Percentiles rank a stretch among this genome's conserved stretches.
Conservation (phyloP, 2,888 invertebrate species). For the Troides helena region DNA sequence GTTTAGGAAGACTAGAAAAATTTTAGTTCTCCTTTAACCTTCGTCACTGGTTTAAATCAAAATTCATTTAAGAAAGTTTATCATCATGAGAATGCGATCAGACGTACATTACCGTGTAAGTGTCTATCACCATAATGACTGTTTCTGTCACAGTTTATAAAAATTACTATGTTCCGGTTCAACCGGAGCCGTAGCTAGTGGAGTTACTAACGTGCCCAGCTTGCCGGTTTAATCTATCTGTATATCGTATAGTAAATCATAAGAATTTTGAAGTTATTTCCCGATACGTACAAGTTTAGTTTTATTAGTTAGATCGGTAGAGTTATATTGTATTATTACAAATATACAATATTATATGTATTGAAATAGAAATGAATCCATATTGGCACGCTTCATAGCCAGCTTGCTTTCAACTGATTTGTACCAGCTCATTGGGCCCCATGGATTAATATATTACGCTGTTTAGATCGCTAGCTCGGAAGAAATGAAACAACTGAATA, state of each 20-base stretch:
- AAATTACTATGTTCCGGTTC: neutral
- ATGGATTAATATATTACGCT: slow-evolving; percentile 20
- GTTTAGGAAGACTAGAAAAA: neutral
- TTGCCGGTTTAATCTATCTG: neutral
- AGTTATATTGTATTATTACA: neutral
- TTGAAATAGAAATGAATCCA: slow-evolving; percentile 12
- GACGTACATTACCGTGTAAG: too few species aligned
- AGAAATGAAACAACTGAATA: slow-evolving; percentile 11
- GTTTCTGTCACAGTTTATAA: neutral
- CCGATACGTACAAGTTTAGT: neutral
- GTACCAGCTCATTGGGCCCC: slow-evolving; percentile 20
- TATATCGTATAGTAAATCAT: neutral
- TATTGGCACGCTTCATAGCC: slow-evolving; percentile 4
- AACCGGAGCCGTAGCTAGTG: too few species aligned
- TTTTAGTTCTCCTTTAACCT: neutral
- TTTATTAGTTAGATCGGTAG: too few species aligned
- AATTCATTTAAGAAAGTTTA: neutral
- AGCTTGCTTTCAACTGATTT: slow-evolving; percentile 20
- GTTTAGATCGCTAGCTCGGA: slow-evolving; percentile 23
- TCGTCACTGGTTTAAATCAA: neutral
- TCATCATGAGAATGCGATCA: neutral
- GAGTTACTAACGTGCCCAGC: too few species aligned
- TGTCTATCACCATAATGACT: neutral
- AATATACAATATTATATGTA: neutral
- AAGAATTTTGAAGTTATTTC: neutral